Conservation (phyloP, 2,888 invertebrate genomes). For the Drosophila falleni region DNA sequence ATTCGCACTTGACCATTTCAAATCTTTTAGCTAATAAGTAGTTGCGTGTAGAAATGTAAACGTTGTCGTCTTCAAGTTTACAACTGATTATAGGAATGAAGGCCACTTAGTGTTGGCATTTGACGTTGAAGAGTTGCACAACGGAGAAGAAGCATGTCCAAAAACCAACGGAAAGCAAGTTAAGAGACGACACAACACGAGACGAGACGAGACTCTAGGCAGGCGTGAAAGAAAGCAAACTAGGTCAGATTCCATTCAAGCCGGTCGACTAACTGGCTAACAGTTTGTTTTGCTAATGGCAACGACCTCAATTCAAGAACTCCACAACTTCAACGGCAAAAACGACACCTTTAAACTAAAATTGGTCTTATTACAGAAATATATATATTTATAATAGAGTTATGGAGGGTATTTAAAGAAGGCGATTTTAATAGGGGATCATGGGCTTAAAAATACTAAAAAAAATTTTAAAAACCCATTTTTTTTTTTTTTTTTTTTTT, state of each 20-base stretch:
- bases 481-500: no score
- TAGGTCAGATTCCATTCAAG: slow-evolving; percentile 76
- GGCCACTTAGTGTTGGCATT: slow-evolving; percentile 47
- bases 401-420: no score
- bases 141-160: slow-evolving; percentile 49
- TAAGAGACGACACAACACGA: slow-evolving; percentile 26
- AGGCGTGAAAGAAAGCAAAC: slow-evolving; percentile 78
- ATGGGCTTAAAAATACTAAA: no score
- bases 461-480: no score
- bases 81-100: slow-evolving; percentile 68
- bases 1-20: slow-evolving; percentile 37
- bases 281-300: slow-evolving; percentile 72
- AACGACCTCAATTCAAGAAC: slow-evolving; percentile 50
- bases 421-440: no score
- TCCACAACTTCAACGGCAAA: slow-evolving; percentile 31
- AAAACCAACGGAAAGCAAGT: slow-evolving; percentile 49
- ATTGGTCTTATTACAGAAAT: slow-evolving; percentile 4
- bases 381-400: not conserved
- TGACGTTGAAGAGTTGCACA: slow-evolving; percentile 62
- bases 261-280: slow-evolving; percentile 61
- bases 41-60: slow-evolving; percentile 25
- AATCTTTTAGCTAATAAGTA: slow-evolving; percentile 14
- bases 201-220: slow-evolving; percentile 46
- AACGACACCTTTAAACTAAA: slow-evolving; percentile 27
- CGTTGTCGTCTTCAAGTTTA: slow-evolving; percentile 31